Base-by-base conservation (phyloP, 2,797 vertebrate species). In the Rallus crepitans region DNA sequence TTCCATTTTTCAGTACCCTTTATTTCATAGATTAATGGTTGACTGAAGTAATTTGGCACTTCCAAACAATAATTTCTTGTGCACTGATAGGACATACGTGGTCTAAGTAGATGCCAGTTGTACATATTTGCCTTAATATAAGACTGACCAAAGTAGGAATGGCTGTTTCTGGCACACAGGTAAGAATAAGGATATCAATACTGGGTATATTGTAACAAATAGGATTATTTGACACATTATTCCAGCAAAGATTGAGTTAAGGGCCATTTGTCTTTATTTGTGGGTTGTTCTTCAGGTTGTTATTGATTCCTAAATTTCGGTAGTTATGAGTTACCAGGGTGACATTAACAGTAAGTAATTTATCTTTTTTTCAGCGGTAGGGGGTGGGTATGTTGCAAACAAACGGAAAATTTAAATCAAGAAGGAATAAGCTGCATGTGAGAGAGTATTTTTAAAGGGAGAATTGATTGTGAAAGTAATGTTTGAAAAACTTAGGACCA, bases 301-400 rank as follows among this genome's bases (percentile, higher is more conserved):
- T 91, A 91, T 45, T 82, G 73, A 90, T 96, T 91, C 84, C 53
- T 30, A 92, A 61, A 95, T 94, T 90, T 93, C 40, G 33, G 40
- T 87, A 71, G 75, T 72, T 95, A 33, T 84, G 85, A 86, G 70
- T 84, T 91, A 77, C 45, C 56, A 64, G 3, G 0, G 33, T 93
- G 88, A 92, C 31, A 59, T 80, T 56, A 94, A 47, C 31, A 84
- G 33, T 53, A 64, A 55, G n/a, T 11, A 28, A 8, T 71, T 78
- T 55, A 50, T 77, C 64, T 80, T 77, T 47, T 70, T 77, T 83
- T 17, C 31, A 31, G 42, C 47, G 42, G 4, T 15, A 66, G 30
- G 37, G 27, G 42, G 33, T 78, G 12, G 7, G 28, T 77, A 7
- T 56, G 24, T 78, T 83, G 53, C 57, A 83, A 95, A 73, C 31